phyloP scores from a whole-genome alignment of 1,140 invertebrate genomes.

The Pseudomyrmex gracilis region DNA sequence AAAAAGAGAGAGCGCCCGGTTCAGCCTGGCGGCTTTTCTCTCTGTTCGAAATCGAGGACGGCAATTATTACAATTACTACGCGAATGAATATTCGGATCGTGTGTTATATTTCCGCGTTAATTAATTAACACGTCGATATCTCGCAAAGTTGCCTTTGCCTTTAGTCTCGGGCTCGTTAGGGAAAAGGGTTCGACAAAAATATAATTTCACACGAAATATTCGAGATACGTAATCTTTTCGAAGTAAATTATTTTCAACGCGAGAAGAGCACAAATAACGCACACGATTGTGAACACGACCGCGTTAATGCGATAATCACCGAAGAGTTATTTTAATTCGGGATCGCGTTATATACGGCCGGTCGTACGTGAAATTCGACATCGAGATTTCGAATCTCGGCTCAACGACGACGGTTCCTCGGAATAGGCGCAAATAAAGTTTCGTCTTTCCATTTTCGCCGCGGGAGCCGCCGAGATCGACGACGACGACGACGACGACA shows the following conservation, averaged over 20 bases:
- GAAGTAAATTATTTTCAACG: not conserved
- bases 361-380: conserved; percentile 22
- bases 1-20: not conserved
- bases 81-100: too few relatives aligned
- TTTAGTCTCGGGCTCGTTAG: too few relatives aligned
- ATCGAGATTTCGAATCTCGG: conserved; percentile 36
- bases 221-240: too few relatives aligned
- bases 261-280: not conserved
- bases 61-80: too few relatives aligned
- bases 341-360: not conserved
- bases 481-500: not conserved
- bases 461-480: conserved; percentile 28
- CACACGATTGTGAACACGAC: too few relatives aligned
- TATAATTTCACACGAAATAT: too few relatives aligned
- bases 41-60: too few relatives aligned
- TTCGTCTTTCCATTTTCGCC: conserved; percentile 52
- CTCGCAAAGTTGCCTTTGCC: too few relatives aligned
- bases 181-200: too few relatives aligned
- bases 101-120: too few relatives aligned
- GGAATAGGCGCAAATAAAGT: conserved; percentile 52
- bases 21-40: too few relatives aligned
- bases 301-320: not conserved
- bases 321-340: not conserved
- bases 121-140: too few relatives aligned
- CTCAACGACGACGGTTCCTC: not conserved